Evolutionary conservation across 2,113 vertebrate genomes (phyloP).

Genomic region (Solea solea): DNA sequence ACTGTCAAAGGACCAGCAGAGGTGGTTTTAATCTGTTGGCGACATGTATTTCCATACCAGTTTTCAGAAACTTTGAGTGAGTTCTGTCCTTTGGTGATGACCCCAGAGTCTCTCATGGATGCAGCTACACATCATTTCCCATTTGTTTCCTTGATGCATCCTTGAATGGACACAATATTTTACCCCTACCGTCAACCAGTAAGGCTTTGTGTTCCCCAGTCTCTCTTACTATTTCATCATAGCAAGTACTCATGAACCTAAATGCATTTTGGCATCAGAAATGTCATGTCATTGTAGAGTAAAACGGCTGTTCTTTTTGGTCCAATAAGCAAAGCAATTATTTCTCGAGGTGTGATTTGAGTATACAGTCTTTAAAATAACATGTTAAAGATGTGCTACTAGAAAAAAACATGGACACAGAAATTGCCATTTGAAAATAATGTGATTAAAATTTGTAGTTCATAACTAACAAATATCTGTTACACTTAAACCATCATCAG

Average conservation of each 20-base stretch:
- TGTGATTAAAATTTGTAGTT: too few relatives aligned
- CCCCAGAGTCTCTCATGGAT: not conserved
- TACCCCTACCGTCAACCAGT: not conserved
- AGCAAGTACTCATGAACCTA: not conserved
- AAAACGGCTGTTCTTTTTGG: not conserved
- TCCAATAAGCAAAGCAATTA: too few relatives aligned
- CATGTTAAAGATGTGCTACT: too few relatives aligned
- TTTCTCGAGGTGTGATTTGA: too few relatives aligned
- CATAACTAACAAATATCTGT: too few relatives aligned
- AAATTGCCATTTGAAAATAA: too few relatives aligned
- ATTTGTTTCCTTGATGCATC: slow-evolving; percentile 17
- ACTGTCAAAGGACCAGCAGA: slow-evolving; percentile 11
- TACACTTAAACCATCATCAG: too few relatives aligned
- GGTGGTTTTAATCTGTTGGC: slow-evolving; percentile 15
- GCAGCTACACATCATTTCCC: slow-evolving; percentile 8
- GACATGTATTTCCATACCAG: slow-evolving; percentile 20
- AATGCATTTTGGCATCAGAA: slow-evolving; percentile 1
- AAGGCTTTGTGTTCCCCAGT: not conserved
- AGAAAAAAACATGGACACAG: too few relatives aligned
- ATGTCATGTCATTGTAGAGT: too few relatives aligned
- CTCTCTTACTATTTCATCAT: too few relatives aligned
- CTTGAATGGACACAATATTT: slow-evolving; percentile 17
- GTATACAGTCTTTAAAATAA: too few relatives aligned
- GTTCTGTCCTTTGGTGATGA: slow-evolving; percentile 10
- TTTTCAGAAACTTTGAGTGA: slow-evolving; percentile 12